Percentiles rank a stretch among this genome's conserved stretches.
Evolutionary conservation across 2,113 vertebrate species (phyloP).

Genomic region (Sapayoa aenigma): DNA sequence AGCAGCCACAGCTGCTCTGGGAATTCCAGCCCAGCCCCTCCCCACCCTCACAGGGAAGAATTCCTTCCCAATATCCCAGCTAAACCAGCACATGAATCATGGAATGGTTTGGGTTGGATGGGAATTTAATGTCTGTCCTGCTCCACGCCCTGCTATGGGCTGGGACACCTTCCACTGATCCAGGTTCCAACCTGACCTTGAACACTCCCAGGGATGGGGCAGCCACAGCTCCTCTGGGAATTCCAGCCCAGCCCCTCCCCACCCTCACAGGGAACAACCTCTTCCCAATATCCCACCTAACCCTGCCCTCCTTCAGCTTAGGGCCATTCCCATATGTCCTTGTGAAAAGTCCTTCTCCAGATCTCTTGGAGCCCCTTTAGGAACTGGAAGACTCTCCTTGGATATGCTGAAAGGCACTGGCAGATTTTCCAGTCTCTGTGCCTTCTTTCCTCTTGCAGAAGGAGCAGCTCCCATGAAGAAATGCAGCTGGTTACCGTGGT

Average conservation of each 20-base stretch:
- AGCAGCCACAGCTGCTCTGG: background rate
- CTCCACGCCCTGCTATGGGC: background rate
- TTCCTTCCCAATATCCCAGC: too few relatives aligned
- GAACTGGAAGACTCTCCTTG: background rate
- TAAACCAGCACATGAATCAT: too few relatives aligned
- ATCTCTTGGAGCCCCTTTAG: background rate
- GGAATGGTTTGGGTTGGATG: too few relatives aligned
- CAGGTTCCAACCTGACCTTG: background rate
- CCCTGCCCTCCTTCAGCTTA: background rate
- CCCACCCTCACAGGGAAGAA: background rate
- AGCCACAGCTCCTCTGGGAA: background rate
- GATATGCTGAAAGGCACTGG: background rate
- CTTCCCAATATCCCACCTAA: background rate
- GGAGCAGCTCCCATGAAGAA: rapidly evolving
- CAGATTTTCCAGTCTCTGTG: background rate
- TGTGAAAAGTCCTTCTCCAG: background rate
- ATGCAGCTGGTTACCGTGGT: too few relatives aligned
- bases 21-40: background rate
- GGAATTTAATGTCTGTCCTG: too few relatives aligned
- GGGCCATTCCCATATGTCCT: too few relatives aligned
- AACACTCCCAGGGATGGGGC: background rate
- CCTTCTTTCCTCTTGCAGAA: background rate
- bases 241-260: background rate
- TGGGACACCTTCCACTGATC: background rate
- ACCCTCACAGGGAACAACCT: background rate